A percentile compares a stretch with the other conserved stretches of the same genome.
Evolutionary conservation across 2,113 vertebrate species (phyloP).

Genomic region (Sylvilagus bachmani): DNA sequence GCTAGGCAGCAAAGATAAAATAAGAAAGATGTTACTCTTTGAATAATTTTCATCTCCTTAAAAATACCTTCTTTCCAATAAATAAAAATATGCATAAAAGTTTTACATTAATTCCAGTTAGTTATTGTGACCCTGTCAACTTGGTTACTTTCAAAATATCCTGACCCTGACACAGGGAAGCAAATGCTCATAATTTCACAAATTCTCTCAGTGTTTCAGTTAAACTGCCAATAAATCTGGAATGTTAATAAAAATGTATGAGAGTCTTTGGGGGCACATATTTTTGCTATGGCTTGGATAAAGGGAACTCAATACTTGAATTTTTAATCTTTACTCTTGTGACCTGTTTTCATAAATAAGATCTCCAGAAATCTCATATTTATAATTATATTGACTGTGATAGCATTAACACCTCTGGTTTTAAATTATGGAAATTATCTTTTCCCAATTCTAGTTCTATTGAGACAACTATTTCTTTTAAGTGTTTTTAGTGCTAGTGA

Average conservation of each 20-base stretch:
- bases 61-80: neutral
- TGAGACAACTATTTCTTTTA: neutral
- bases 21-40: neutral
- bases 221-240: neutral
- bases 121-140: neutral
- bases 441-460: neutral
- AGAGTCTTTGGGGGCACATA: neutral
- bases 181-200: neutral
- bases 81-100: neutral
- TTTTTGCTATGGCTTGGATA: neutral
- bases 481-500: neutral
- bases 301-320: neutral
- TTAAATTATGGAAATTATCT: neutral
- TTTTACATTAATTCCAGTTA: neutral
- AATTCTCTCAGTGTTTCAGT: neutral
- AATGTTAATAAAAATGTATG: slow-evolving; percentile 39
- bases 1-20: neutral
- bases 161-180: neutral
- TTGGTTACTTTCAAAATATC: neutral
- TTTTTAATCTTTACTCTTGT: slow-evolving; percentile 6
- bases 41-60: neutral
- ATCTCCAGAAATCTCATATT: neutral
- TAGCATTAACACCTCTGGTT: neutral
- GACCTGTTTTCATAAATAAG: slow-evolving; percentile 32
- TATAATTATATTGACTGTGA: neutral